These are phyloP conservation scores for Oscheius onirici DNA, from an alignment of 2,888 invertebrate species.

Conservation along the genomic window DNA sequence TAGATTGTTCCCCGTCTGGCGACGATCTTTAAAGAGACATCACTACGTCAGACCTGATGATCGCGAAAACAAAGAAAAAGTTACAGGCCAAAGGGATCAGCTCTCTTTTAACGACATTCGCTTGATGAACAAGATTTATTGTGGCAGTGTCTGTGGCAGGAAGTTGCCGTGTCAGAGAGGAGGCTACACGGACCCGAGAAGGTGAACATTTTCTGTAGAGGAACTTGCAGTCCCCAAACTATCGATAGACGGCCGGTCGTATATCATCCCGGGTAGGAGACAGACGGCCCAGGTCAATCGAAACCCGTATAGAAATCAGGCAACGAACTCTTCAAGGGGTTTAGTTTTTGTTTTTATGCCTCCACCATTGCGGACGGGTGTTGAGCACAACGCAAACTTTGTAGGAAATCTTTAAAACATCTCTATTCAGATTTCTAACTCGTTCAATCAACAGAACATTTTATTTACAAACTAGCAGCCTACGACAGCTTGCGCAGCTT, in stretches of 20 bases:
- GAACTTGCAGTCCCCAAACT: not conserved
- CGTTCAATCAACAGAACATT: too few relatives aligned
- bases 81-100: conserved; percentile 68
- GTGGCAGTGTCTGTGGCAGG: conserved; percentile 60
- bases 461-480: too few relatives aligned
- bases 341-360: too few relatives aligned
- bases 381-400: too few relatives aligned
- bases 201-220: conserved; percentile 33
- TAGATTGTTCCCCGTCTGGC: not conserved
- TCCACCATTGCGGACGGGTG: too few relatives aligned
- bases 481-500: too few relatives aligned
- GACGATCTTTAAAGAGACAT: not conserved
- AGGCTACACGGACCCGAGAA: conserved; percentile 71
- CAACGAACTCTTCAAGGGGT: too few relatives aligned
- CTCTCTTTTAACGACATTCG: conserved; percentile 72
- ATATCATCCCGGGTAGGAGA: conserved; percentile 6
- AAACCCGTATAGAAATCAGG: not conserved
- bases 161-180: conserved; percentile 69
- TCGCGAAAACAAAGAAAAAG: not conserved
- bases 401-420: too few relatives aligned
- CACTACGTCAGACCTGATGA: not conserved
- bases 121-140: conserved; percentile 71
- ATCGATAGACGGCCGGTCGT: conserved; percentile 10
- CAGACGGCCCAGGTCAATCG: conserved; percentile 14
- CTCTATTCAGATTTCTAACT: too few relatives aligned